These are phyloP conservation scores for Enteromius fasciolatus DNA, from an alignment of 2,797 vertebrate genomes.

Conservation along the genomic window DNA sequence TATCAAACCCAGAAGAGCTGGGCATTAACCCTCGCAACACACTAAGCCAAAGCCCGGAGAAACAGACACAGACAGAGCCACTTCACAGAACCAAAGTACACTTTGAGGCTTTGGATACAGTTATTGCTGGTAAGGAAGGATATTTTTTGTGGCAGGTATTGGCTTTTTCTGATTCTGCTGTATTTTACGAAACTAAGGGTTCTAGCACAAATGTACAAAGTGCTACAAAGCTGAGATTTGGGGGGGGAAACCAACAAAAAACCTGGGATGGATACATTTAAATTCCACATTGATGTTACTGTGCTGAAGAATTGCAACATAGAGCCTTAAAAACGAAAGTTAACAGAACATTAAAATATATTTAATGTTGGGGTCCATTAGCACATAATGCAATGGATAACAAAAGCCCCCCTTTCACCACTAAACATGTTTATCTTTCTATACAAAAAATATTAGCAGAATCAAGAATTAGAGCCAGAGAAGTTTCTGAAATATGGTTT, in stretches of 20 bases:
- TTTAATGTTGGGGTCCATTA: no score
- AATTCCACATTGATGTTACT: neutral
- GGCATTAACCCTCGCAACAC: conserved; percentile 37
- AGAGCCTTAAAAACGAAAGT: no score
- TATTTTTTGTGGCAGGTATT: conserved; percentile 40
- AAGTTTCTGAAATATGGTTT: neutral
- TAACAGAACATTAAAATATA: no score
- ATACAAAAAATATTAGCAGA: neutral
- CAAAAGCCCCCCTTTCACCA: neutral
- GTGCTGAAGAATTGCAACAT: neutral
- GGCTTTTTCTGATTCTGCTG: conserved; percentile 3
- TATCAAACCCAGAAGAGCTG: conserved; percentile 49
- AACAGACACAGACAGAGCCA: conserved; percentile 43
- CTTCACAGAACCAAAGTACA: conserved; percentile 73
- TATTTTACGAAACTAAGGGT: conserved; percentile 11
- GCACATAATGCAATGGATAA: no score
- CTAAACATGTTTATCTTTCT: neutral
- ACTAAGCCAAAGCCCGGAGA: conserved; percentile 37
- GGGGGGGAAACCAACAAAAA: no score
- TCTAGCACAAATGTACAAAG: neutral
- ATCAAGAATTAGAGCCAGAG: neutral
- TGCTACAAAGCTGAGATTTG: neutral
- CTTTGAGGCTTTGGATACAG: conserved; percentile 76
- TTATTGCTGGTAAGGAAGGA: conserved; percentile 77
- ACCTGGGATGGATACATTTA: neutral